phyloP scores from a whole-genome alignment of 2,888 invertebrate genomes.

The Psococerastis gibbosa region DNA sequence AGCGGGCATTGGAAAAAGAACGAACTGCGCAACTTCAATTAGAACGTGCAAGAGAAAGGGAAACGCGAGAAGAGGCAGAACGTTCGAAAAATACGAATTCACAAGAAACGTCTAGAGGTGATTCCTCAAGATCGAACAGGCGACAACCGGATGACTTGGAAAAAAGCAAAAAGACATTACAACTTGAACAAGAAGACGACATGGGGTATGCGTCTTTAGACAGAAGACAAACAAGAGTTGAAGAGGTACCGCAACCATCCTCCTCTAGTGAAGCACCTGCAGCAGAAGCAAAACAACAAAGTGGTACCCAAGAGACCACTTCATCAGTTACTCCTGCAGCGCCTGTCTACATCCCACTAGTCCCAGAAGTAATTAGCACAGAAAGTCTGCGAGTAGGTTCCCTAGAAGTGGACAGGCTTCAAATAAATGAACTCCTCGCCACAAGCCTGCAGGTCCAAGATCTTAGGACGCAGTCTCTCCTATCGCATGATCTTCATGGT shows the following conservation, averaged over 20 bases:
- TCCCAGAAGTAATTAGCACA: slow-evolving; percentile 25
- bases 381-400: slow-evolving; percentile 50
- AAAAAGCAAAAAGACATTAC: background rate
- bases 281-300: slow-evolving; percentile 1
- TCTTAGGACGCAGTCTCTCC: slow-evolving; percentile 11
- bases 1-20: slow-evolving; percentile 19
- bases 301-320: background rate
- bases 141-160: slow-evolving; percentile 15
- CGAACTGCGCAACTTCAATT: slow-evolving; percentile 20
- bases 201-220: slow-evolving; percentile 7
- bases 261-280: slow-evolving; percentile 1
- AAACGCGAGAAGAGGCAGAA: slow-evolving; percentile 6
- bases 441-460: slow-evolving; percentile 63
- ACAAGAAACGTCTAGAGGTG: slow-evolving; percentile 11
- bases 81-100: background rate
- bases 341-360: slow-evolving; percentile 5
- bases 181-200: background rate
- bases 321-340: background rate
- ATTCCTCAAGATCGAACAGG: too few species aligned
- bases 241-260: background rate
- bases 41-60: background rate
- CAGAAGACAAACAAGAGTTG: background rate
- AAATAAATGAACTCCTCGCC: slow-evolving; percentile 59
- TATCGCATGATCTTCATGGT: background rate
- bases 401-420: slow-evolving; percentile 57